Percentiles rank a stretch among this genome's conserved stretches.
Conservation (phyloP, 2,113 vertebrate species). For the Toxotes jaculatrix region DNA sequence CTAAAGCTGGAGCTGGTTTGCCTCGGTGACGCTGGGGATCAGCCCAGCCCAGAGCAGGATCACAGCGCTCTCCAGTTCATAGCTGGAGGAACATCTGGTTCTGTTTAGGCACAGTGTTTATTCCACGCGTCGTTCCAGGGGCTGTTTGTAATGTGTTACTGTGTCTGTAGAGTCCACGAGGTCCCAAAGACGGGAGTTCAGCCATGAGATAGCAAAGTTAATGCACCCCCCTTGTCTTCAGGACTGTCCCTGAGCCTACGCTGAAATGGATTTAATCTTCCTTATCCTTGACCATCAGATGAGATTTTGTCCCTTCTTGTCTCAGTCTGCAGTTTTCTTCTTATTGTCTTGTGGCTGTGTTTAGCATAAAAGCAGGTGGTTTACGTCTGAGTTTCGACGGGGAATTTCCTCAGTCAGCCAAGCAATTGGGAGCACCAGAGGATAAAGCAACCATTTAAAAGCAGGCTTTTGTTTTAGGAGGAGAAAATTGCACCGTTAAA, state of each 20-base stretch:
- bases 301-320: background rate
- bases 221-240: slow-evolving; percentile 5
- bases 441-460: slow-evolving; percentile 48
- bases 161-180: slow-evolving; percentile 38
- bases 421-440: slow-evolving; percentile 15
- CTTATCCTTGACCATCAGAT: slow-evolving; percentile 1
- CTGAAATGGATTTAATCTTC: slow-evolving; percentile 29
- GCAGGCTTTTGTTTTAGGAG: slow-evolving; percentile 61
- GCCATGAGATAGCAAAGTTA: slow-evolving; percentile 55
- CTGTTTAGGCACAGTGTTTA: slow-evolving; percentile 73
- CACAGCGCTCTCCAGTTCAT: slow-evolving; percentile 53
- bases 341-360: slow-evolving; percentile 28
- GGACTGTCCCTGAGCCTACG: slow-evolving; percentile 4
- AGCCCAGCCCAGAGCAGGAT: slow-evolving; percentile 67
- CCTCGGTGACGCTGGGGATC: slow-evolving; percentile 67
- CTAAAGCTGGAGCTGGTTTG: slow-evolving; percentile 67
- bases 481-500: slow-evolving; percentile 60
- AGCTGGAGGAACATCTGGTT: slow-evolving; percentile 78
- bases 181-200: slow-evolving; percentile 61
- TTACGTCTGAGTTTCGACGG: slow-evolving; percentile 43
- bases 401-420: slow-evolving; percentile 31
- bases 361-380: slow-evolving; percentile 55
- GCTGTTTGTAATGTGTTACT: slow-evolving; percentile 72
- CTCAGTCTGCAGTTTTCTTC: background rate
- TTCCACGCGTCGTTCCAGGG: slow-evolving; percentile 73